Base-by-base conservation (phyloP, 2,113 vertebrate species). In the Syngnathus scovelli region DNA sequence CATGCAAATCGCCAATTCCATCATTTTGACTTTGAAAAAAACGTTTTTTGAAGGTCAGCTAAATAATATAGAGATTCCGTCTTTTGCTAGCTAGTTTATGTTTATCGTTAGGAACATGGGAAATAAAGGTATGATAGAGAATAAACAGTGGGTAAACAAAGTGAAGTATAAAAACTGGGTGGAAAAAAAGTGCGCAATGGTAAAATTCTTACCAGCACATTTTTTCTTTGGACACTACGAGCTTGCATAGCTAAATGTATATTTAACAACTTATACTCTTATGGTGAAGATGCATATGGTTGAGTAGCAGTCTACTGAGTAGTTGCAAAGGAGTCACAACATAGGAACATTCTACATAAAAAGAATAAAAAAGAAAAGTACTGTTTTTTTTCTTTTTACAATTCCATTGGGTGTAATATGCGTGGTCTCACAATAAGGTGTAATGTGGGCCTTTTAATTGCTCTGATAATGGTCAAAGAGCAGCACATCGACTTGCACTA, bases 381-480 rank as follows among this genome's bases (percentile, higher is more conserved):
- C 27, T 33, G 27, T 33, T 48, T 9, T 21, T 21, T 61, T 6
- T 6, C 6, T 21, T 2, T 43, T 39, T 69, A 67, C 64, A 69
- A 36, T 68, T 80, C 84, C 83, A 48, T 75, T 60, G 72, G 75
- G 78, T 67, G 72, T 78, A 82, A 84, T 78, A 68, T 67, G 71
- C 68, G 77, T 64, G 67, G 69, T 68, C 58, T 69, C 12, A 56
- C 76, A 77, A 78, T 78, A 78, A 10, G 52, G 70, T 58, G 51
- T 66, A 44, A 78, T 80, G 70, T 66, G 70, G 74, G 21, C n/a
- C 70, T 74, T 79, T 88, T 84, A 85, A 89, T 83, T 85, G 86
- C 78, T 71, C 18, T 75, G 71, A 74, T 85, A 87, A 89, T 76
- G 83, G 76, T 55, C 77, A 83, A 86, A 90, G 79, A 86, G 83